Evolutionary conservation across 2,888 invertebrate genomes (phyloP).

Genomic region (Pristionchus entomophagus): DNA sequence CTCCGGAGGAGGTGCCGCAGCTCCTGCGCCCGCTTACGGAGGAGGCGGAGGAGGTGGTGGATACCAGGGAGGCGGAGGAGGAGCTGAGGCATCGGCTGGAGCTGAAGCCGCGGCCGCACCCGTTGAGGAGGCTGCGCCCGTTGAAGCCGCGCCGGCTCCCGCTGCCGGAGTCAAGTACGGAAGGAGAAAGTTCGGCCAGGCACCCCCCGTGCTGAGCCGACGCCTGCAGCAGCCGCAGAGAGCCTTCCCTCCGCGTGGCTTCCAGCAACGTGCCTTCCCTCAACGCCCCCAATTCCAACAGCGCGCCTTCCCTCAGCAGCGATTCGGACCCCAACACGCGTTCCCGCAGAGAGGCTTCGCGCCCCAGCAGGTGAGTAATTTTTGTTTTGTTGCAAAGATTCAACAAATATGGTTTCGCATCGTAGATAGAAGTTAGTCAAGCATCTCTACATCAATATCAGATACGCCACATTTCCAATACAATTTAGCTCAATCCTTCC

Average conservation of each 20-base stretch:
- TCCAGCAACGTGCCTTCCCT: too few species aligned
- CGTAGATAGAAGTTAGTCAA: too few species aligned
- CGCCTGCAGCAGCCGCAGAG: neutral
- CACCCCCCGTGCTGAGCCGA: neutral
- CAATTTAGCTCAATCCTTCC: too few species aligned
- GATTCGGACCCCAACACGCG: too few species aligned
- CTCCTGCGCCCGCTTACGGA: too few species aligned
- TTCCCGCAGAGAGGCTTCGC: neutral
- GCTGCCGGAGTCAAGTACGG: slow-evolving; percentile 19
- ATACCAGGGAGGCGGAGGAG: slow-evolving; percentile 36
- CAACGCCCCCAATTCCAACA: neutral
- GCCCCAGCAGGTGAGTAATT: neutral
- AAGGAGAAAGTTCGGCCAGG: neutral
- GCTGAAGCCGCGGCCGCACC: neutral
- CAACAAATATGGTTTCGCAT: too few species aligned
- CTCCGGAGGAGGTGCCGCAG: too few species aligned
- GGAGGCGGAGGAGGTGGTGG: neutral
- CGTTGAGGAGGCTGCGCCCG: neutral
- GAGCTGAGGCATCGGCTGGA: neutral
- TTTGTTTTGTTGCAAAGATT: too few species aligned
- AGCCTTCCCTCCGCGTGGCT: neutral
- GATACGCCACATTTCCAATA: too few species aligned
- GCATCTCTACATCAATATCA: too few species aligned
- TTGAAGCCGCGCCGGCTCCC: neutral
- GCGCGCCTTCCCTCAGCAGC: neutral